These are phyloP conservation scores for Oenanthe melanoleuca DNA, from an alignment of 2,113 vertebrate genomes.

Conservation along the genomic window DNA sequence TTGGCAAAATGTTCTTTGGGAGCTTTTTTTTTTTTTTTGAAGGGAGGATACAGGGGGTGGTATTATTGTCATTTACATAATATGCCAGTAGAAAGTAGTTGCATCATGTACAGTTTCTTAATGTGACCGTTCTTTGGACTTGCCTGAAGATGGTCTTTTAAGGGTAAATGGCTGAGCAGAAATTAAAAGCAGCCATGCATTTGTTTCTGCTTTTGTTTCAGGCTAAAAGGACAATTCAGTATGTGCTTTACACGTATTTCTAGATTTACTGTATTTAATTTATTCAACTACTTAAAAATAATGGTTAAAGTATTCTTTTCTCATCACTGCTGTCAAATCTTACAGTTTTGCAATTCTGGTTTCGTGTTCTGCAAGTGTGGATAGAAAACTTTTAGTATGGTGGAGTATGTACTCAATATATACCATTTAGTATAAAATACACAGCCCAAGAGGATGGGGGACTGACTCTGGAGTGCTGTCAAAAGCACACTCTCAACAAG, in stretches of 20 bases:
- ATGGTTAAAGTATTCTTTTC: not conserved
- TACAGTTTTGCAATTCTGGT: not conserved
- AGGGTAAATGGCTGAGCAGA: not conserved
- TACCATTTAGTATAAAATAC: not conserved
- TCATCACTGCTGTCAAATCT: not conserved
- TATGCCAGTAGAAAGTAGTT: not conserved
- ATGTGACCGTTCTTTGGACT: not conserved
- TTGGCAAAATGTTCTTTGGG: not conserved
- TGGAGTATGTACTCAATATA: not conserved
- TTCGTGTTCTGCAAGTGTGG: not conserved
- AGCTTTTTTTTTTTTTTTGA: not conserved
- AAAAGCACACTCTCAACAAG: not conserved
- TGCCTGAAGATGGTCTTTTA: not conserved
- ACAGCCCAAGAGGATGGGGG: not conserved
- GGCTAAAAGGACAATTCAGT: not conserved
- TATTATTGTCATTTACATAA: not conserved
- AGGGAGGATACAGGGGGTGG: not conserved
- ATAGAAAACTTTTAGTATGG: not conserved
- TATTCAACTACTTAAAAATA: not conserved
- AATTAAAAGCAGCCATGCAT: not conserved
- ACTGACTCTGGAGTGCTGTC: not conserved
- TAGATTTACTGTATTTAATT: not conserved
- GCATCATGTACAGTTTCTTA: not conserved
- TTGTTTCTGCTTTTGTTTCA: slow-evolving; percentile 37
- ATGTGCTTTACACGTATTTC: not conserved